Conservation (phyloP, 2,888 invertebrate species). For the Drosophila falleni region DNA sequence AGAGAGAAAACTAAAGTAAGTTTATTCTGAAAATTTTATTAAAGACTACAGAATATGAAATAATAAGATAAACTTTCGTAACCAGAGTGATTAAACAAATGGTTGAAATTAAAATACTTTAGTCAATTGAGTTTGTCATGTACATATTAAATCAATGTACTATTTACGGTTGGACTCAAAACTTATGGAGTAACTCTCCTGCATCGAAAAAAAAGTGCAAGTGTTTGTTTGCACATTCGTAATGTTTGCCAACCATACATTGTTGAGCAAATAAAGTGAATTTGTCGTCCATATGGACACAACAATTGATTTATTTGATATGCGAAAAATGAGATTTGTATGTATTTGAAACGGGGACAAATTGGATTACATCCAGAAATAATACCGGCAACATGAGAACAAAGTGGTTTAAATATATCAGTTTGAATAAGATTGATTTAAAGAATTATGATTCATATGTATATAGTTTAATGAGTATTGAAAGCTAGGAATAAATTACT, state of each 20-base stretch:
- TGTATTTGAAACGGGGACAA: slow-evolving; percentile 29
- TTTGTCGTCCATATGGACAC: slow-evolving; percentile 56
- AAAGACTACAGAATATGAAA: not conserved
- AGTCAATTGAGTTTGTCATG: not conserved
- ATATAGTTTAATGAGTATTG: slow-evolving; percentile 63
- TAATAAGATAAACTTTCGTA: not conserved
- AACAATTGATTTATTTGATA: slow-evolving; percentile 56
- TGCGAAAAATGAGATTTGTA: slow-evolving; percentile 26
- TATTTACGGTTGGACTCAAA: slow-evolving; percentile 2
- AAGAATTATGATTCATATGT: slow-evolving; percentile 7
- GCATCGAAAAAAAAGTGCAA: slow-evolving; percentile 27
- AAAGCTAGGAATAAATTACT: slow-evolving; percentile 45
- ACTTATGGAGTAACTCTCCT: slow-evolving; percentile 39
- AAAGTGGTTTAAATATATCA: not conserved
- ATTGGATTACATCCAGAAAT: slow-evolving; percentile 32
- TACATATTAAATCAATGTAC: not conserved
- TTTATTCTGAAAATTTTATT: not conserved
- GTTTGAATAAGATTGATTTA: not conserved
- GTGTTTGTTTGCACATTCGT: slow-evolving; percentile 28
- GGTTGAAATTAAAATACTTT: too few relatives aligned
- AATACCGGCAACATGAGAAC: not conserved
- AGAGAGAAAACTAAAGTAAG: not conserved
- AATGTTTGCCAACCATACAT: slow-evolving; percentile 52
- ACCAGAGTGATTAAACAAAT: too few relatives aligned
- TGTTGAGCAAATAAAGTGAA: slow-evolving; percentile 60